Base-by-base conservation (phyloP, 2,888 invertebrate genomes). In the Oscheius sp. region DNA sequence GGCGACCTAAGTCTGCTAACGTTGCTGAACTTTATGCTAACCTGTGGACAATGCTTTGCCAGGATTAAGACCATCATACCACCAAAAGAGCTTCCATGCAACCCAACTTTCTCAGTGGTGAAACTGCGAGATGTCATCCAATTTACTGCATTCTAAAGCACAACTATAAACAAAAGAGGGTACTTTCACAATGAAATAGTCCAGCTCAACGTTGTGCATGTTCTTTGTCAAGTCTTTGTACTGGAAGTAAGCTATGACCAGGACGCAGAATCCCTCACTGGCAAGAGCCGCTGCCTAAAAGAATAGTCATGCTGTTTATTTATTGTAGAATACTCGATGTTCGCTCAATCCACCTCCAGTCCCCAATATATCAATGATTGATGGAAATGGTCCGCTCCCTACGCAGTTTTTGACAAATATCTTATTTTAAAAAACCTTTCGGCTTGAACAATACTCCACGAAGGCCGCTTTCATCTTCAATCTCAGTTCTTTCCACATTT, bases 71-170 rank as follows among this genome's bases (percentile, higher is more conserved):
- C 79, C 32, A 81, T 71, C 9, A 77, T 76, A 2, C 77, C 81
- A 7, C 81, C 81, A 70, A 81, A 81, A 9, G 81, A 81, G 32
- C 77, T 78, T 29, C 81, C 81, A 59, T 81, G 79, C 21, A 81
- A 75, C n/a, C 81, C 81, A 10, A 79, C 60, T 10, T 65, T 50
- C 51, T 77, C 74, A 1, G 58, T 65, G 33, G 81, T 78, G 29
- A 72, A 81, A 0, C 79, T 75, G 4, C 76, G 76, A 29, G 65
- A 65, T 2, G 60, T 21, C 3, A 81, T 59, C 62, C 70, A 79
- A 1, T 81, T 57, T 0, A 79, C 75, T 2, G 79, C 74, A 51
- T 79, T 74, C 79, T 80, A 70, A 48, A 77, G 47, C 13, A 5
- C 13, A 50, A 42, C 7, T 42, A 7, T 42, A 7, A 2, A 2